Percentiles rank a stretch among this genome's conserved stretches.
Conservation (phyloP, 2,113 vertebrate species). For the Dromas ardeola region DNA sequence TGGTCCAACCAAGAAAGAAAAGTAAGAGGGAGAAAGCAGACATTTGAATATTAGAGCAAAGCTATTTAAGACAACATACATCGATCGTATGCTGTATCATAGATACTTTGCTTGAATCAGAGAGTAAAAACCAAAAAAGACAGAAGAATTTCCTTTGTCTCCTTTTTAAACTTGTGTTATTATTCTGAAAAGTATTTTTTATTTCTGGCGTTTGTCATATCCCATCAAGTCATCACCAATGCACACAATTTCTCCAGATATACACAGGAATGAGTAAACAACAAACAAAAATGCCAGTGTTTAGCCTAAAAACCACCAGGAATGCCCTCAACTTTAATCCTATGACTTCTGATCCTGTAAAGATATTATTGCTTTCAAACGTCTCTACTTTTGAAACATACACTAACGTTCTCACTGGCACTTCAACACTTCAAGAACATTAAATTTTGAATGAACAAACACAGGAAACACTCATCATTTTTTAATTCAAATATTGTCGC, state of each 20-base stretch:
- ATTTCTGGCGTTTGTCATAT: neutral
- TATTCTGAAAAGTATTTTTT: neutral
- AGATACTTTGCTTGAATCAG: neutral
- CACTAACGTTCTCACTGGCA: accelerated
- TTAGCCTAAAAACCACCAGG: neutral
- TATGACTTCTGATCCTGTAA: neutral
- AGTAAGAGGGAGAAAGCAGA: neutral
- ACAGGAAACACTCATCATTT: neutral
- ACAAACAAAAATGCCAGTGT: neutral
- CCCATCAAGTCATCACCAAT: neutral
- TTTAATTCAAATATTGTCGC: neutral
- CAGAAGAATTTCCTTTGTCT: neutral
- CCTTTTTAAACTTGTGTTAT: neutral
- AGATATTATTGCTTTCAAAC: neutral
- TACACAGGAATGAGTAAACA: neutral
- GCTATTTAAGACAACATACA: neutral
- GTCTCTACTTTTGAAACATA: neutral
- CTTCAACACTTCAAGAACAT: neutral
- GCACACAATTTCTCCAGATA: neutral
- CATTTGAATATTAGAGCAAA: neutral
- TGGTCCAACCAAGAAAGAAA: neutral
- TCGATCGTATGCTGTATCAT: neutral
- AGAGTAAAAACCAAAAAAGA: neutral
- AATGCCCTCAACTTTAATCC: neutral
- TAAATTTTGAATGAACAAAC: neutral